phyloP scores from a whole-genome alignment of 2,888 invertebrate species.

The Yponomeuta evonymella region DNA sequence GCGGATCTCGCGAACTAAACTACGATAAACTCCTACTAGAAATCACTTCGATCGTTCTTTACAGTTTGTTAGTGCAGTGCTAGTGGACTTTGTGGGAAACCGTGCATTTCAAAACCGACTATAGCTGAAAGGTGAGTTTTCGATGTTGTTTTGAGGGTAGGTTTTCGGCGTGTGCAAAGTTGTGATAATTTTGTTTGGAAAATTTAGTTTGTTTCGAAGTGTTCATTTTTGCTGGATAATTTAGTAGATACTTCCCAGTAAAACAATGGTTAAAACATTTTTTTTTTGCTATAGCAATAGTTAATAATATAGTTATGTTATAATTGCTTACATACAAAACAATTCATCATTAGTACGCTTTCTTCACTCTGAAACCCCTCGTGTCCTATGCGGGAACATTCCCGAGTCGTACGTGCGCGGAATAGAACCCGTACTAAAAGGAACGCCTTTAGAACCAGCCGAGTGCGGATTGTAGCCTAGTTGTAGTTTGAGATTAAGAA shows the following conservation, averaged over 20 bases:
- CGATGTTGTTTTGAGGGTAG: constrained; percentile 14
- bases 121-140: constrained; percentile 31
- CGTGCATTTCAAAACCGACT: neutral
- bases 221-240: too few species aligned
- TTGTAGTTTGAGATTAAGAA: too few species aligned
- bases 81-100: constrained; percentile 8
- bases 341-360: constrained; percentile 5
- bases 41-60: neutral
- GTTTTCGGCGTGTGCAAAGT: constrained; percentile 17
- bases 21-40: neutral
- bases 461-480: neutral
- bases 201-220: neutral
- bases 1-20: neutral
- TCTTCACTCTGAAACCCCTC: constrained; percentile 7
- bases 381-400: constrained; percentile 15
- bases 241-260: too few species aligned
- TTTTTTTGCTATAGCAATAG: too few species aligned
- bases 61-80: constrained; percentile 7
- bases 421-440: neutral
- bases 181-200: neutral
- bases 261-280: too few species aligned
- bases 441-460: neutral
- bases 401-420: neutral
- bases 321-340: too few species aligned
- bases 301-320: too few species aligned